Evolutionary conservation across 1,140 invertebrate genomes (phyloP), one percentile per base, ranked within the genome.

Genomic region (Eupristina koningsbergeri): DNA sequence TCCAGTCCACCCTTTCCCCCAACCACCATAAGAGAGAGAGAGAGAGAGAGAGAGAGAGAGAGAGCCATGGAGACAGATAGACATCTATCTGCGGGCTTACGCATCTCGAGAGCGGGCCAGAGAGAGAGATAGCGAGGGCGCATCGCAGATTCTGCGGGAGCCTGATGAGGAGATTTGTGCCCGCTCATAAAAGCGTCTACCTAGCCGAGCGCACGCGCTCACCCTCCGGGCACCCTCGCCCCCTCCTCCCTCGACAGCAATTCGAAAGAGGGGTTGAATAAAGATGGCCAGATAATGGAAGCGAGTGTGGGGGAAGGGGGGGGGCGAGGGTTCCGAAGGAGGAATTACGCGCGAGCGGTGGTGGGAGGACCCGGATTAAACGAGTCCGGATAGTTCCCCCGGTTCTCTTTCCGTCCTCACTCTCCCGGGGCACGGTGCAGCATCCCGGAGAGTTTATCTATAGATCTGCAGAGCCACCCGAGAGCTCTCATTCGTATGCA

Each of bases 101-200:
- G 47, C 26, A 19, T 61, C 22, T 26, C 39, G 75, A 41, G 34
- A 3, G 53, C 19, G 73, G 22, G 73, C 19, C 47, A 34, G 45
- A 34, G 74, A 39, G 61, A 67, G 61, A 84, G 71, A 58, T 31
- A 69, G 36, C 26, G 75, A 64, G 58, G 45, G 50, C 29, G 64
- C 71, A n/a, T 22, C 83, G 80, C 83, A 86, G 87, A 90, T 91
- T 86, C 88, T 89, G 86, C 87, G 88, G 89, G 88, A 90, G 90
- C 88, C 89, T 89, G 89, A 91, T 89, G 90, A 91, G 90, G 90
- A 91, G 91, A 92, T 92, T 92, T 91, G 89, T 89, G 90, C 87
- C 87, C 91, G 89, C 87, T 88, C 90, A 86, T 92, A 92, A 92
- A 91, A 92, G 86, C 86, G 29, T n/a, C 47, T 58, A 87, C 86